Evolutionary conservation across 2,797 vertebrate species (phyloP).

Genomic region (Passerculus sandwichensis): DNA sequence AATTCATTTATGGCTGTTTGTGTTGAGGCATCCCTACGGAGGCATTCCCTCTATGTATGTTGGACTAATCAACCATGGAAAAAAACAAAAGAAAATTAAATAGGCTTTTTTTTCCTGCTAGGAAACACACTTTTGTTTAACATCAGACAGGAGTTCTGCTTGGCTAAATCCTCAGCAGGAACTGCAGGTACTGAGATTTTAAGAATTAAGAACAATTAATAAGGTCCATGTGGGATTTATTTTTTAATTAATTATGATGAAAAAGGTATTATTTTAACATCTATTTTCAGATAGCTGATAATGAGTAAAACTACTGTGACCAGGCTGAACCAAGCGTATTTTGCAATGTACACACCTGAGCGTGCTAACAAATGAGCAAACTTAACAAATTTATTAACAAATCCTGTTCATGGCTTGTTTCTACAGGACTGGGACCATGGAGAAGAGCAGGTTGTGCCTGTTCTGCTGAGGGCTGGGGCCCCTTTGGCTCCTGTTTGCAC

Average conservation of each 20-base stretch:
- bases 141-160: not conserved
- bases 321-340: not conserved
- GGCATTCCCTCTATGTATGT: not conserved
- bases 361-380: not conserved
- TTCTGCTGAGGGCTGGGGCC: not conserved
- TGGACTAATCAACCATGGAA: not conserved
- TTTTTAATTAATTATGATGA: not conserved
- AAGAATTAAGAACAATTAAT: not conserved
- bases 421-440: not conserved
- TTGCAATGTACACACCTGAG: not conserved
- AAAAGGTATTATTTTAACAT: not conserved
- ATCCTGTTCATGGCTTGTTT: not conserved
- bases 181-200: not conserved
- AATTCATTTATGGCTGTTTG: not conserved
- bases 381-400: not conserved
- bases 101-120: not conserved
- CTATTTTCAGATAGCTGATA: not conserved
- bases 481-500: not conserved
- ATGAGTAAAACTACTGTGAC: not conserved
- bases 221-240: not conserved
- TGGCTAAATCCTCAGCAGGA: not conserved
- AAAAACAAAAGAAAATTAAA: constrained; percentile 19
- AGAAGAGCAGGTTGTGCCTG: not conserved
- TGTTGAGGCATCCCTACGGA: not conserved
- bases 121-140: constrained; percentile 28